Percentiles rank a stretch among this genome's conserved stretches.
Conservation (phyloP, 2,888 invertebrate genomes). For the Morpho deidamia region DNA sequence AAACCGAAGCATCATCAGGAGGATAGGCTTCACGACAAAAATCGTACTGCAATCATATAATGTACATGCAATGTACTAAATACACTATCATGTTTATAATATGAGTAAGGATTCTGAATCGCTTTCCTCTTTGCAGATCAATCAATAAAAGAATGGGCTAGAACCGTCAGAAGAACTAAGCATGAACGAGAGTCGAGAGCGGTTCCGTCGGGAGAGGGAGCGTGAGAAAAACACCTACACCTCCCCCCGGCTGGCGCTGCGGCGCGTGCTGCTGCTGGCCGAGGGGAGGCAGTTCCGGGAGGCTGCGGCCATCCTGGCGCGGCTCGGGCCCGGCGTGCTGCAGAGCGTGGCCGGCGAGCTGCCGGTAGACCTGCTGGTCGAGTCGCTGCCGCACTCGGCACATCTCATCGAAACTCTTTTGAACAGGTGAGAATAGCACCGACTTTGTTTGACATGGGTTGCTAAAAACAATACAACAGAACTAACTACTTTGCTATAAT, state of each 20-base stretch:
- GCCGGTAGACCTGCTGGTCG: constrained; percentile 92
- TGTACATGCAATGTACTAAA: too few species aligned
- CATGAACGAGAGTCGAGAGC: constrained; percentile 85
- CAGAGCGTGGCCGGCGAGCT: constrained; percentile 86
- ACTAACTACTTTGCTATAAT: too few species aligned
- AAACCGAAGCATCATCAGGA: too few species aligned
- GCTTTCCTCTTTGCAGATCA: constrained; percentile 5
- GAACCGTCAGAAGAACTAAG: constrained; percentile 38
- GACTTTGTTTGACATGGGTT: too few species aligned
- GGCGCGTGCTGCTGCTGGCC: constrained; percentile 87
- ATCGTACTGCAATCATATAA: too few species aligned
- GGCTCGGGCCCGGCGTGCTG: constrained; percentile 88
- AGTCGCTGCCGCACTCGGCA: constrained; percentile 92
- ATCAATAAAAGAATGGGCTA: constrained; percentile 51
- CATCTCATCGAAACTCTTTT: constrained; percentile 91
- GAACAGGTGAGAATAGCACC: constrained; percentile 73
- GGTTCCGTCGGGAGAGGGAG: constrained; percentile 82
- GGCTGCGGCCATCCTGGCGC: constrained; percentile 89
- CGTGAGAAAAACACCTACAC: constrained; percentile 79
- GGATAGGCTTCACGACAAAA: too few species aligned
- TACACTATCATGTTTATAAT: too few species aligned
- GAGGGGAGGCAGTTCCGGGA: constrained; percentile 95
- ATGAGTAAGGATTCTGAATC: too few species aligned
- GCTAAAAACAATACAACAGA: too few species aligned
- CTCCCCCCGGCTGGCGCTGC: constrained; percentile 82